Base-by-base conservation (phyloP, 64 coral and sea anemone genomes). In the Acropora yongei region DNA sequence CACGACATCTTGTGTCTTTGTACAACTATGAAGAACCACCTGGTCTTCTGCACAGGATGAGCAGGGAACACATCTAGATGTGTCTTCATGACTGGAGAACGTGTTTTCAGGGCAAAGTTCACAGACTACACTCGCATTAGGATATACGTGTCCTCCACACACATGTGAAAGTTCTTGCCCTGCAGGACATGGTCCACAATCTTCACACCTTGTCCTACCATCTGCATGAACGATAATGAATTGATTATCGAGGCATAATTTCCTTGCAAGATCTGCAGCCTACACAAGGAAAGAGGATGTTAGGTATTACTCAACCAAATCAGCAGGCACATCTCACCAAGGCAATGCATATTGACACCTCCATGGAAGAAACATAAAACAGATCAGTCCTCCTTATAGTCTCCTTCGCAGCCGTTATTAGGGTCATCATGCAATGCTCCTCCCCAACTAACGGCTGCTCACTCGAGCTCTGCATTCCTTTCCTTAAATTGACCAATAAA, bases 41-140 rank as follows among this genome's bases (percentile, higher is more conserved):
- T 93, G 79, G 42, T 66, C 91, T 16, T 69, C 83, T 44, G 30
- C 43, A 71, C 91, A 93, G 3, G 50, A n/a, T 71, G 82, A 16
- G 43, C 75, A 93, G 0, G 57, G 81, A 41, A 30, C 65, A 79
- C 91, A 93, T 40, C 40, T 55, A 8, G 91, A 93, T 16, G 82
- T 75, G 16, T 93, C 91, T 8, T 39, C 19, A 0, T 12, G 49
- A 30, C 76, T 66, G 49, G 91, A 92, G 6, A 14, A 78, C 4
- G 14, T 75, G 66, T 57, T 74, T 41, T 41, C 41, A 39, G 10
- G 46, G 14, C 91, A 93, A 13, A n/a, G 13, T 3, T 72, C 8
- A 79, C 91, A 93, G 5, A 41, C 55, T 2, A 68, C 16, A 14
- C 68, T 48, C 1, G 47, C 6, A 51, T 9, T 69, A 8, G 17